Evolutionary conservation across 1,140 invertebrate species (phyloP).

Genomic region (Temnothorax nylanderi): DNA sequence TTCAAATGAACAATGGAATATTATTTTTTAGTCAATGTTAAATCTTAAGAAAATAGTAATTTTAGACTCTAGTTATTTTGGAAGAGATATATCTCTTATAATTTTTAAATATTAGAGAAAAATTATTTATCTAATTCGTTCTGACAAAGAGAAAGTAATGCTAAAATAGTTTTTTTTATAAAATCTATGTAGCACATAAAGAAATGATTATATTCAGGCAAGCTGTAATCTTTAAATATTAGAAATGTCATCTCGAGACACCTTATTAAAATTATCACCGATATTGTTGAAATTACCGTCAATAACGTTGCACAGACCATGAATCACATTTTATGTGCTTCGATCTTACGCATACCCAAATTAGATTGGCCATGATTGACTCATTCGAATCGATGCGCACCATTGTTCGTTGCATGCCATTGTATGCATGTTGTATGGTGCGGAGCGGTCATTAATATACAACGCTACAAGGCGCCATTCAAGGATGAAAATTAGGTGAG

Average conservation of each 20-base stretch:
- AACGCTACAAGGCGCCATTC: conserved; percentile 69
- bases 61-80: neutral
- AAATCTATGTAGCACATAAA: no score
- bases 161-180: neutral
- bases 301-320: conserved; percentile 21
- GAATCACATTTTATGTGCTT: conserved; percentile 45
- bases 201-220: no score
- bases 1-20: no score
- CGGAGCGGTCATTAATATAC: conserved; percentile 78
- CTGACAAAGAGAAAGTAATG: neutral
- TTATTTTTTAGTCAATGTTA: neutral
- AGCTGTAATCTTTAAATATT: neutral
- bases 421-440: conserved; percentile 62
- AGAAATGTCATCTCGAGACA: neutral
- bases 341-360: conserved; percentile 58
- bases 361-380: conserved; percentile 78
- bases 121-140: neutral
- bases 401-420: conserved; percentile 76
- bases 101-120: neutral
- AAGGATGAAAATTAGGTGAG: conserved; percentile 65
- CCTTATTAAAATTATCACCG: neutral
- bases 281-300: conserved; percentile 33
- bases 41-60: neutral
- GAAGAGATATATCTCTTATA: neutral
- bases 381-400: conserved; percentile 77